Conservation (phyloP, 2,888 invertebrate genomes). For the Eupithecia subfuscata region DNA sequence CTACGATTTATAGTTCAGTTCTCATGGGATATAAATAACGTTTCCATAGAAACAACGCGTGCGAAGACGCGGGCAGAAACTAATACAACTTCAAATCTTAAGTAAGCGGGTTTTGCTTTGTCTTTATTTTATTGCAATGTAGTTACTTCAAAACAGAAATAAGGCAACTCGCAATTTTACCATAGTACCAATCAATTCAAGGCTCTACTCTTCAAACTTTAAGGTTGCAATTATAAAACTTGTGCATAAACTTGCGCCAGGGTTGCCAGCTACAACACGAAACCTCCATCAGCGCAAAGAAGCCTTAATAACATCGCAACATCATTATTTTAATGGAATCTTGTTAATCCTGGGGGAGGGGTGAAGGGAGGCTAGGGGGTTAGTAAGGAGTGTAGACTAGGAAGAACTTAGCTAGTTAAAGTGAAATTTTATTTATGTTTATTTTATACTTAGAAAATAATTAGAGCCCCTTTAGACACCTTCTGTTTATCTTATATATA, state of each 20-base stretch:
- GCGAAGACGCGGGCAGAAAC: too few relatives aligned
- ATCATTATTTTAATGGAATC: constrained; percentile 77
- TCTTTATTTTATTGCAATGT: too few relatives aligned
- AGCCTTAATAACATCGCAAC: constrained; percentile 54
- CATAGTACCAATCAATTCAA: too few relatives aligned
- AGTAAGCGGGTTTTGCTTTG: too few relatives aligned
- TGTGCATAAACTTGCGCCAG: constrained; percentile 4
- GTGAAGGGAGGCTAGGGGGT: constrained; percentile 16
- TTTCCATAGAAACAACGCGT: too few relatives aligned
- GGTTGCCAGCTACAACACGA: constrained; percentile 10
- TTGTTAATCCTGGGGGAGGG: constrained; percentile 62
- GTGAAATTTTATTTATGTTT: too few relatives aligned
- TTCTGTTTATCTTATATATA: too few relatives aligned
- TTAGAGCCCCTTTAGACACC: neutral
- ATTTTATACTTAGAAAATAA: neutral
- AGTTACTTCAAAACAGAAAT: too few relatives aligned
- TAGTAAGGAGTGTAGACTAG: constrained; percentile 37
- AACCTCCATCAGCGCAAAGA: constrained; percentile 44
- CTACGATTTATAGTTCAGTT: too few relatives aligned
- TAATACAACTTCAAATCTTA: too few relatives aligned
- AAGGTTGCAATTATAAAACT: constrained; percentile 14
- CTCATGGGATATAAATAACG: too few relatives aligned
- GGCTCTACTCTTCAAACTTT: neutral
- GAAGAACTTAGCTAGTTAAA: constrained; percentile 2
- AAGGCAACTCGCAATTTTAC: too few relatives aligned